A percentile compares a stretch with the other conserved stretches of the same genome.
Conservation (phyloP, 2,797 vertebrate species). For the Sebastes cheni region DNA sequence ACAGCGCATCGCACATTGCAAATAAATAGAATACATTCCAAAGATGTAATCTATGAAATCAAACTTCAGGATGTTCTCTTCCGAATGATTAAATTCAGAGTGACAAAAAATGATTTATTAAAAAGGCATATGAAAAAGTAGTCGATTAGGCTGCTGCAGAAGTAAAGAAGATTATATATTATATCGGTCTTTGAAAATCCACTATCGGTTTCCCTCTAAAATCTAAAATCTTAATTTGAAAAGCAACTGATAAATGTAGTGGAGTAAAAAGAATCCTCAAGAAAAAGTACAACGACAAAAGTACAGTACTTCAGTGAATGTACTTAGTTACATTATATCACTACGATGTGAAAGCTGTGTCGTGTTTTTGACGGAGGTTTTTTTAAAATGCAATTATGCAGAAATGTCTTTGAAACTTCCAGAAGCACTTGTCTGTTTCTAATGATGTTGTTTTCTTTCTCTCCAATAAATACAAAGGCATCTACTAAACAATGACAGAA, state of each 20-base stretch:
- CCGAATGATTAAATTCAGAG: too few relatives aligned
- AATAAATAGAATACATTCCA: too few relatives aligned
- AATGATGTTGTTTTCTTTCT: conserved; percentile 8
- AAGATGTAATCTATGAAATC: too few relatives aligned
- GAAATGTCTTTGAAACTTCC: neutral
- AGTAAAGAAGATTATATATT: too few relatives aligned
- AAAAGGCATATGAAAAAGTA: too few relatives aligned
- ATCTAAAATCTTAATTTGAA: neutral
- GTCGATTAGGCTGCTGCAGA: too few relatives aligned
- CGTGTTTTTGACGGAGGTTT: neutral
- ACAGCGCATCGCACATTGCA: too few relatives aligned
- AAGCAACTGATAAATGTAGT: neutral
- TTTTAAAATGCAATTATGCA: neutral
- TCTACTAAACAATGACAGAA: neutral
- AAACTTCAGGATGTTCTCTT: too few relatives aligned
- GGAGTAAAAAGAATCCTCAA: neutral
- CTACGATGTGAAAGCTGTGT: neutral
- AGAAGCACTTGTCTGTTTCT: conserved; percentile 7
- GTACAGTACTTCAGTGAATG: neutral
- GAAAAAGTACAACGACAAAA: neutral
- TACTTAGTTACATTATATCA: neutral
- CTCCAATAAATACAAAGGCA: neutral
- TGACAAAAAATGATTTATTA: too few relatives aligned
- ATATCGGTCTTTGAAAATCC: too few relatives aligned
- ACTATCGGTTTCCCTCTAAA: too few relatives aligned